phyloP scores from a whole-genome alignment of 2,888 invertebrate genomes.

The Tenthredo scrophulariae region DNA sequence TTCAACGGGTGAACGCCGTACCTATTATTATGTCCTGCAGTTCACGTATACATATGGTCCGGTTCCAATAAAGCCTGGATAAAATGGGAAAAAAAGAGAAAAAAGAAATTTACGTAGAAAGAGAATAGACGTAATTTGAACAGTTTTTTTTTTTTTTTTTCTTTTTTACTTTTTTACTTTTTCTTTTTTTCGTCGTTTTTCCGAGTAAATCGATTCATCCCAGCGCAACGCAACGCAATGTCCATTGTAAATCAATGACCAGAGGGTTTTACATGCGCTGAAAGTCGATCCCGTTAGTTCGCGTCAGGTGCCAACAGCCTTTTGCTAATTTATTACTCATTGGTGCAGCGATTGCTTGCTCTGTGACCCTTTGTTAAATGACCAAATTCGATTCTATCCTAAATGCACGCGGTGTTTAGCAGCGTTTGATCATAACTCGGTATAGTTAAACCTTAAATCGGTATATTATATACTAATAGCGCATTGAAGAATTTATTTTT shows the following conservation, averaged over 20 bases:
- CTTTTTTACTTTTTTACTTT: no score
- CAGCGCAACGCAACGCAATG: not conserved
- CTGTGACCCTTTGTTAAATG: slow-evolving; percentile 15
- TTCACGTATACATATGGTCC: slow-evolving; percentile 5
- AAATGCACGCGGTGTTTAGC: not conserved
- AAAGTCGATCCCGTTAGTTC: slow-evolving; percentile 37
- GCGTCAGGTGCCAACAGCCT: slow-evolving; percentile 43
- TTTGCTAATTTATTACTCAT: slow-evolving; percentile 20
- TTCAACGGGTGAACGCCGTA: slow-evolving; percentile 25
- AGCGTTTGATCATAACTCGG: slow-evolving; percentile 29
- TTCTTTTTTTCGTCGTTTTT: not conserved
- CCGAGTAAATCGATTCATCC: slow-evolving; percentile 18
- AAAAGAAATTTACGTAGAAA: not conserved
- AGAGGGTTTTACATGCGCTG: slow-evolving; percentile 28
- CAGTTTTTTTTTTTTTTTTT: not conserved
- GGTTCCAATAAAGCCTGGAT: not conserved
- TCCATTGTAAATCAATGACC: slow-evolving; percentile 31
- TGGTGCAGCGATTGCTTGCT: not conserved
- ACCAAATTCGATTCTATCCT: not conserved
- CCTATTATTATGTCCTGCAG: slow-evolving; percentile 19
- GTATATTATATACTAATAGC: no score
- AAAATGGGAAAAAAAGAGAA: not conserved
- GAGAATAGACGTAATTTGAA: slow-evolving; percentile 14
- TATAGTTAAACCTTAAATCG: not conserved
- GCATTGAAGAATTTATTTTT: no score